Percentiles rank a stretch among this genome's conserved stretches.
phyloP scores from a whole-genome alignment of 2,113 vertebrate genomes.

The Corythornis madagascariensis region DNA sequence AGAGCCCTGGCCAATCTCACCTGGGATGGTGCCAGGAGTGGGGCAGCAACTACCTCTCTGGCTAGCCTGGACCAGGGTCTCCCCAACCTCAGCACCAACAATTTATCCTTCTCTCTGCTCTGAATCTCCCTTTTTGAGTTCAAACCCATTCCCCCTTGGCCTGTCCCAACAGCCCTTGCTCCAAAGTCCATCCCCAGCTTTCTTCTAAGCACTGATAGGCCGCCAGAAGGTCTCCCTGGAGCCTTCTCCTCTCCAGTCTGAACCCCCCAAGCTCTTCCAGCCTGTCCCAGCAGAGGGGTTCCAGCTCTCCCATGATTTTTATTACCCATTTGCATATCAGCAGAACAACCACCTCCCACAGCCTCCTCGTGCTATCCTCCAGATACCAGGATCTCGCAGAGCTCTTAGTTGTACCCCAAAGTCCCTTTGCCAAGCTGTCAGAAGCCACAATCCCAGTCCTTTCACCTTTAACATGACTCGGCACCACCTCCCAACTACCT shows the following conservation, averaged over 20 bases:
- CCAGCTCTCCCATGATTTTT: too few relatives aligned
- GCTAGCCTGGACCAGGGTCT: not conserved
- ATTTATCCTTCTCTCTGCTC: too few relatives aligned
- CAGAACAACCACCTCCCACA: not conserved
- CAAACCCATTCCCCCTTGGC: too few relatives aligned
- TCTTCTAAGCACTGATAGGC: too few relatives aligned
- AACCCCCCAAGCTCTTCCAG: not conserved
- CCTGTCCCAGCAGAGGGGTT: not conserved
- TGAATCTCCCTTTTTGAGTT: too few relatives aligned
- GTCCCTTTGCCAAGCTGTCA: not conserved
- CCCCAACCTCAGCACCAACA: not conserved
- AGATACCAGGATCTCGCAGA: not conserved
- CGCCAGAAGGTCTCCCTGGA: not conserved
- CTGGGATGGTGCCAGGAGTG: not conserved
- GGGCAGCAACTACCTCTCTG: not conserved
- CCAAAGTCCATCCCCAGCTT: too few relatives aligned
- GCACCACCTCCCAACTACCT: constrained; percentile 62
- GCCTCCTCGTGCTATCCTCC: not conserved
- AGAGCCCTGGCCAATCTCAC: not conserved
- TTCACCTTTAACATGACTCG: fast-evolving
- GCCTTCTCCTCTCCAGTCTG: not conserved
- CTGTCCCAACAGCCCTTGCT: too few relatives aligned
- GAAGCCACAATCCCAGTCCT: not conserved
- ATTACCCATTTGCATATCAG: not conserved
- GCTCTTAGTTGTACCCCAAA: not conserved